These are phyloP conservation scores for Nomada goodeniana DNA, from an alignment of 2,888 invertebrate species.

Conservation along the genomic window DNA sequence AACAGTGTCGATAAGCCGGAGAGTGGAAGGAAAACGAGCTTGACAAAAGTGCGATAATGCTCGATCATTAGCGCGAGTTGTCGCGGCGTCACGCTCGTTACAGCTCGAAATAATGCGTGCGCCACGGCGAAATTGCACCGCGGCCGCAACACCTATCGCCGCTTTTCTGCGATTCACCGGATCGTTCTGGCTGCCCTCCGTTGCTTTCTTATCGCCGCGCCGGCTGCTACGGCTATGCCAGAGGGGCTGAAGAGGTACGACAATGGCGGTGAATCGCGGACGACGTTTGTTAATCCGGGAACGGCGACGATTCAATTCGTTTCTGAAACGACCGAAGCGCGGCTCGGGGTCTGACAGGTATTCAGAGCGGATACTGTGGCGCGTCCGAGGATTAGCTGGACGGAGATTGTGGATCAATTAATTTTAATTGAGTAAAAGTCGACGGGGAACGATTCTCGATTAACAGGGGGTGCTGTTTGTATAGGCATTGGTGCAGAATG, in stretches of 20 bases:
- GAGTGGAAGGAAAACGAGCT: conserved; percentile 26
- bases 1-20: background rate
- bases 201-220: conserved; percentile 51
- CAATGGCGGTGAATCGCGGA: conserved; percentile 19
- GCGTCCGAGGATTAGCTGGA: background rate
- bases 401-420: conserved; percentile 26
- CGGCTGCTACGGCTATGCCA: conserved; percentile 25
- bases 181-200: conserved; percentile 44
- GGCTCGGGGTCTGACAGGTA: conserved; percentile 23
- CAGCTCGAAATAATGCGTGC: conserved; percentile 59
- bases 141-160: conserved; percentile 65
- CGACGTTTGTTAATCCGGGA: conserved; percentile 38
- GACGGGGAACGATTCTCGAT: background rate
- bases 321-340: conserved; percentile 7
- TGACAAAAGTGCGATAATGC: conserved; percentile 62
- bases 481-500: background rate
- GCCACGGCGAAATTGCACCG: conserved; percentile 43
- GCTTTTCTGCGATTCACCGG: conserved; percentile 70
- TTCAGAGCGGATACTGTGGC: conserved; percentile 7
- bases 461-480: background rate
- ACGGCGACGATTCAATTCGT: conserved; percentile 43
- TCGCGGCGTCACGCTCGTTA: conserved; percentile 64
- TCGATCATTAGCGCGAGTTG: conserved; percentile 58
- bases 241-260: conserved; percentile 14
- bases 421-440: conserved; percentile 38